A percentile compares a stretch with the other conserved stretches of the same genome.
These are phyloP conservation scores for Setipinna tenuifilis DNA, from an alignment of 2,797 vertebrate species.

Conservation along the genomic window DNA sequence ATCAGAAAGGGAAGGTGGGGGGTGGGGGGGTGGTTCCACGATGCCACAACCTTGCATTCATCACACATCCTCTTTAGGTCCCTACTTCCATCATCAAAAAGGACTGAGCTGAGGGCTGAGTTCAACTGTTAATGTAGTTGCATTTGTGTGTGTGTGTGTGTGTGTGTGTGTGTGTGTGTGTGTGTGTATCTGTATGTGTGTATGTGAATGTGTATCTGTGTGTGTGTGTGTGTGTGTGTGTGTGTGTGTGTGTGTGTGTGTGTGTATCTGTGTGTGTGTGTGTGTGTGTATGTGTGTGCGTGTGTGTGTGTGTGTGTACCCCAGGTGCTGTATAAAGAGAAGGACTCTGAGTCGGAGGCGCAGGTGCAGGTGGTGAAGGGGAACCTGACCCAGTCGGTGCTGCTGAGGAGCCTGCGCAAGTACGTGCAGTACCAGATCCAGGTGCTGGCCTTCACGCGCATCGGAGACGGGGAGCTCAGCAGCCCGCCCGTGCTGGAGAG, in stretches of 20 bases:
- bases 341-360: slow-evolving; percentile 73
- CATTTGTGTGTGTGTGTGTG: not conserved
- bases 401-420: slow-evolving; percentile 81
- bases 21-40: not conserved
- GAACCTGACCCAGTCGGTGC: slow-evolving; percentile 78
- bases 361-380: slow-evolving; percentile 79
- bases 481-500: slow-evolving; percentile 74
- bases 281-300: not conserved
- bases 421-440: slow-evolving; percentile 86
- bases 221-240: not conserved
- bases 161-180: not conserved
- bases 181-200: not conserved
- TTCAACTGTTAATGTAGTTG: not conserved
- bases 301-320: slow-evolving; percentile 27
- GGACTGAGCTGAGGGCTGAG: not conserved
- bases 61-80: not conserved
- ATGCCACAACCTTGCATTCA: not conserved
- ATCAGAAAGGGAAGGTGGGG: not conserved
- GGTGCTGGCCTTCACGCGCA: slow-evolving; percentile 87
- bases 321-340: slow-evolving; percentile 84
- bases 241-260: not conserved
- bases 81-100: not conserved
- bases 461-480: slow-evolving; percentile 87
- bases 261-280: not conserved
- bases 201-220: not conserved